Conservation (phyloP, 2,113 vertebrate genomes). For the Erythrocercus mccallii region DNA sequence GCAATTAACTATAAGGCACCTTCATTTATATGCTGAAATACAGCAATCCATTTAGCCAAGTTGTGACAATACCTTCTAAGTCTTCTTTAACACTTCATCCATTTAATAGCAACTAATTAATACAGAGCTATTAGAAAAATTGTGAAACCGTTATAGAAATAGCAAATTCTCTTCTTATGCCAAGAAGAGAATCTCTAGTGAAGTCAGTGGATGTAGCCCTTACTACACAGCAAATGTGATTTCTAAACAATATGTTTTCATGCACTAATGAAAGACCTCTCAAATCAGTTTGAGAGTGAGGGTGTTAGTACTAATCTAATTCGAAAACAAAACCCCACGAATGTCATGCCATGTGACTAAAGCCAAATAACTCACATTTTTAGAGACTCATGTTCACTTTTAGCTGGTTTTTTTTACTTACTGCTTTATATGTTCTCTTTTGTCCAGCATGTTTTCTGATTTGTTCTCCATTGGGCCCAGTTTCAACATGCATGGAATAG, state of each 20-base stretch:
- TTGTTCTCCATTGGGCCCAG: slow-evolving; percentile 84
- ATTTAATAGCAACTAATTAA: neutral
- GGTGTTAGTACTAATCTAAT: neutral
- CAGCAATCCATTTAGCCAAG: neutral
- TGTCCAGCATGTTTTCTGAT: slow-evolving; percentile 85
- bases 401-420: slow-evolving; percentile 61
- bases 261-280: neutral
- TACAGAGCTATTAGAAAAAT: neutral
- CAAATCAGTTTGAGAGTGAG: neutral
- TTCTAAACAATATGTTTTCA: neutral
- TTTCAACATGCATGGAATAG: slow-evolving; percentile 88
- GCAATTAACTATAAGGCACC: neutral
- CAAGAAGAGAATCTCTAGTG: neutral
- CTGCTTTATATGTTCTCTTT: slow-evolving; percentile 86
- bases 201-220: neutral
- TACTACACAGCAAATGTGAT: neutral
- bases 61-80: neutral
- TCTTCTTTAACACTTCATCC: neutral
- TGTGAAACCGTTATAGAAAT: neutral
- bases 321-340: neutral
- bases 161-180: neutral
- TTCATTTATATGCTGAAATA: neutral
- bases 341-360: neutral
- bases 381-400: neutral
- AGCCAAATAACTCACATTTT: neutral